These are phyloP conservation scores for Mastacembelus armatus DNA, from an alignment of 2,797 vertebrate species.

Conservation along the genomic window DNA sequence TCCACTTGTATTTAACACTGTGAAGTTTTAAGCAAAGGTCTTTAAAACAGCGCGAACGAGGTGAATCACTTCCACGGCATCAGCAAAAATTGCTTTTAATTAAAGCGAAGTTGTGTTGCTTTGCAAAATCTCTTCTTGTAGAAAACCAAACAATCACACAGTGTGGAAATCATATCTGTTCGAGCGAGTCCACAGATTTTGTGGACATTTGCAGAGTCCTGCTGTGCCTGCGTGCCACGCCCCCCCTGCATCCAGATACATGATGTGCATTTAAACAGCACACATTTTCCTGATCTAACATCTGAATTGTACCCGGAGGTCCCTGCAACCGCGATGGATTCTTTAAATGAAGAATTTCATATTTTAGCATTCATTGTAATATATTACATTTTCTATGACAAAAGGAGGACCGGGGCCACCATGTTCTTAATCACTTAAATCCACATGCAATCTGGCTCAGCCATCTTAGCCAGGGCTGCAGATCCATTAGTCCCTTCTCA, in stretches of 20 bases:
- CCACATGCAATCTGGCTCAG: conserved; percentile 75
- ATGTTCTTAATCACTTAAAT: conserved; percentile 77
- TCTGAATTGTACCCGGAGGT: conserved; percentile 24
- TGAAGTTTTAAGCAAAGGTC: too few species aligned
- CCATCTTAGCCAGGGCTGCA: conserved; percentile 68
- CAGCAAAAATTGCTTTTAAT: too few species aligned
- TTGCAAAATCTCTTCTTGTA: too few species aligned
- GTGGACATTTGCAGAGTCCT: neutral
- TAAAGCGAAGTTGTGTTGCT: too few species aligned
- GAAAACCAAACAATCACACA: neutral
- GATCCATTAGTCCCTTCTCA: conserved; percentile 76
- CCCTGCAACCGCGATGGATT: conserved; percentile 16
- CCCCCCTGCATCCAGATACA: neutral
- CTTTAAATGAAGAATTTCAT: conserved; percentile 54
- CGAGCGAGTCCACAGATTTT: neutral
- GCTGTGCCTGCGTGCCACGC: neutral
- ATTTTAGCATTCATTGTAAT: conserved; percentile 73
- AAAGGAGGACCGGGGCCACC: conserved; percentile 47
- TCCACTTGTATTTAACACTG: too few species aligned
- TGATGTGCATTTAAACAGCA: conserved; percentile 26
- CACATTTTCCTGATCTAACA: conserved; percentile 27
- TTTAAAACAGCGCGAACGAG: too few species aligned
- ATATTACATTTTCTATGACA: conserved; percentile 69
- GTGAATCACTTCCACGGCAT: too few species aligned
- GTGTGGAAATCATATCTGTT: neutral